phyloP scores from a whole-genome alignment of 2,113 vertebrate species.

The Nibea albiflora region DNA sequence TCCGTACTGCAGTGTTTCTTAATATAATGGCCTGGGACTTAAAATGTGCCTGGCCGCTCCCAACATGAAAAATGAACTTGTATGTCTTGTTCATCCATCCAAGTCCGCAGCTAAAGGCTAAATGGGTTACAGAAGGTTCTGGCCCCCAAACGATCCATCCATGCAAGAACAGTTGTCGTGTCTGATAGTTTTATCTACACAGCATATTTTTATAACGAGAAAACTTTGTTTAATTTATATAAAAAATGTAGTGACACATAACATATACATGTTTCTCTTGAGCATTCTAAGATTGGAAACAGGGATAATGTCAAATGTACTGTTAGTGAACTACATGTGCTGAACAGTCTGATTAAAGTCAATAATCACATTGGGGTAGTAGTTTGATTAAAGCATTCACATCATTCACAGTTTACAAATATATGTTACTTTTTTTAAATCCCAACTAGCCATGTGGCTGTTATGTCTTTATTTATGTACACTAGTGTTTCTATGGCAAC shows the following conservation, averaged over 20 bases:
- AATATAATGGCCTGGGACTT: conserved; percentile 32
- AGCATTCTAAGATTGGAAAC: too few species aligned
- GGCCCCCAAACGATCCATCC: background rate
- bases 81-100: conserved; percentile 41
- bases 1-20: conserved; percentile 32
- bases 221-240: background rate
- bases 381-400: background rate
- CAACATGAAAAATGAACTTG: conserved; percentile 41
- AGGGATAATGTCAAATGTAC: too few species aligned
- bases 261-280: too few species aligned
- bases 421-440: too few species aligned
- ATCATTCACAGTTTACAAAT: background rate
- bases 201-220: background rate
- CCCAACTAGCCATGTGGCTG: background rate
- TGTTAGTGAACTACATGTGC: too few species aligned
- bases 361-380: too few species aligned
- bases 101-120: conserved; percentile 14
- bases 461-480: background rate
- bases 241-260: too few species aligned
- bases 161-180: background rate
- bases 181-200: conserved; percentile 11
- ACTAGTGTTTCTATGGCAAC: background rate
- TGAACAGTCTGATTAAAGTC: background rate
- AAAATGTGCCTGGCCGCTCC: conserved; percentile 19
- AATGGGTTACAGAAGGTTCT: conserved; percentile 23